These are phyloP conservation scores for Phrynosoma blainvillii DNA, from an alignment of 2,113 vertebrate species.

Conservation along the genomic window DNA sequence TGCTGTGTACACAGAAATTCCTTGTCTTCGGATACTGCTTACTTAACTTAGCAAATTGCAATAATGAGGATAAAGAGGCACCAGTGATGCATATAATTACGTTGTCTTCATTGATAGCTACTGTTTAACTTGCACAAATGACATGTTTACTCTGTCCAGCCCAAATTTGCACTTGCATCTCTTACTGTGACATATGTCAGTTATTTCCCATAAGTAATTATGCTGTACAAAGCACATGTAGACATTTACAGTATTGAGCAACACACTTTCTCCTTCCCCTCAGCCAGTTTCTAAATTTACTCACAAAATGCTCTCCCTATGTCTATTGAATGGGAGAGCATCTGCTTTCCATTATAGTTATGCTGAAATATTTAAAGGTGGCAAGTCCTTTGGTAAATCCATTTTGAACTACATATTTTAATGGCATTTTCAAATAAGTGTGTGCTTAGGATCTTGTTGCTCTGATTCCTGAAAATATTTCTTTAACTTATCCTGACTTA, in stretches of 20 bases:
- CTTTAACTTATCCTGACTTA: not conserved
- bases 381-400: not conserved
- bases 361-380: not conserved
- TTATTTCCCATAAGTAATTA: not conserved
- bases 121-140: not conserved
- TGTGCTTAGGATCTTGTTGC: not conserved
- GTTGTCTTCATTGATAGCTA: not conserved
- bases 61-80: fast-evolving
- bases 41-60: not conserved
- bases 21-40: not conserved
- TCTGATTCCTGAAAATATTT: not conserved
- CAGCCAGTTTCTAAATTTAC: not conserved
- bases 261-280: not conserved
- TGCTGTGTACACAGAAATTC: not conserved
- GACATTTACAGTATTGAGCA: not conserved
- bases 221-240: not conserved
- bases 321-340: not conserved
- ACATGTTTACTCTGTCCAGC: not conserved
- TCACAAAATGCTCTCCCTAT: not conserved
- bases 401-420: not conserved
- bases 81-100: not conserved
- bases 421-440: not conserved
- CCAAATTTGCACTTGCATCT: not conserved
- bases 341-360: not conserved
- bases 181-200: not conserved